phyloP scores from a whole-genome alignment of 2,888 invertebrate genomes.

The Thera obeliscata region DNA sequence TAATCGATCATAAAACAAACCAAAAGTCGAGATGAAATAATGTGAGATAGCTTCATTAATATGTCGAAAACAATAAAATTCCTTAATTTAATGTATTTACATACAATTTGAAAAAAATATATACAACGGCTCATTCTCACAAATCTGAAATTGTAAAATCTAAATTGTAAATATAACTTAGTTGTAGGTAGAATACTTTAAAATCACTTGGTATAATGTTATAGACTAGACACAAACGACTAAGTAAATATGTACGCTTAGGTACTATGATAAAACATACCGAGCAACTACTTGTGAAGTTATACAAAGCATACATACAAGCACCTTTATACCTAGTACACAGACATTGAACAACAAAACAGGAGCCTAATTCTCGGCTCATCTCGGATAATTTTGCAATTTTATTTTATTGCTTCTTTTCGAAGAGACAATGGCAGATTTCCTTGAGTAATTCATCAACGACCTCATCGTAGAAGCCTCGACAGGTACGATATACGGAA shows the following conservation, averaged over 20 bases:
- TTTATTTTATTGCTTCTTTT: no score
- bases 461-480: no score
- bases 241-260: conserved; percentile 9
- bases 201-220: conserved; percentile 10
- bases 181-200: conserved; percentile 3
- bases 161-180: neutral
- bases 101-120: neutral
- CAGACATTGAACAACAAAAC: neutral
- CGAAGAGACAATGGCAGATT: no score
- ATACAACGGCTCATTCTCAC: neutral
- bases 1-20: conserved; percentile 20
- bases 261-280: neutral
- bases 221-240: conserved; percentile 28
- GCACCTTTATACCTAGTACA: neutral
- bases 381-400: no score
- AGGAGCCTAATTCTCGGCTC: no score
- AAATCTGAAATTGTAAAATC: no score
- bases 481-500: no score
- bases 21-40: conserved; percentile 17
- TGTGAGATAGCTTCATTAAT: neutral
- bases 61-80: conserved; percentile 14
- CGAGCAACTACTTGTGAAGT: neutral
- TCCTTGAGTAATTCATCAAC: no score
- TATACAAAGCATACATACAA: neutral
- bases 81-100: conserved; percentile 4